Evolutionary conservation across 2,797 vertebrate genomes (phyloP).

Genomic region (Rhadinocentrus ornatus): DNA sequence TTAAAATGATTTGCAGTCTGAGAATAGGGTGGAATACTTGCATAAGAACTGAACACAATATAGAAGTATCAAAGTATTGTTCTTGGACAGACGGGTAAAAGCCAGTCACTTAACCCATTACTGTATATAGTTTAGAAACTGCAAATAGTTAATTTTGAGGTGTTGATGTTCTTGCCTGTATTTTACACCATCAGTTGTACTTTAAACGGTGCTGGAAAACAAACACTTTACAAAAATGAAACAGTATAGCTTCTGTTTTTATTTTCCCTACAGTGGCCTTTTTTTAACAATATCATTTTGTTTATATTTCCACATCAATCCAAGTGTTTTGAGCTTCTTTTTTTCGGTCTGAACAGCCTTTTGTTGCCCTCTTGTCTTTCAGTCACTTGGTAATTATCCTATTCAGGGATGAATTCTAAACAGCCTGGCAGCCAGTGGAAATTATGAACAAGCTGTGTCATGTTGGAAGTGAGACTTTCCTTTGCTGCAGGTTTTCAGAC

Average conservation of each 20-base stretch:
- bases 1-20: neutral
- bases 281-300: slow-evolving; percentile 10
- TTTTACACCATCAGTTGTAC: neutral
- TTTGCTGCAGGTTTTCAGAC: slow-evolving; percentile 24
- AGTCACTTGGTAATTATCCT: slow-evolving; percentile 61
- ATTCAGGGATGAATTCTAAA: slow-evolving; percentile 58
- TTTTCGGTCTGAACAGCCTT: slow-evolving; percentile 36
- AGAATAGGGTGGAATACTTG: neutral
- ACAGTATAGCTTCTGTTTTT: neutral
- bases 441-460: slow-evolving; percentile 49
- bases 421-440: slow-evolving; percentile 51
- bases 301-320: slow-evolving; percentile 24
- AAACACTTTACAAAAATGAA: neutral
- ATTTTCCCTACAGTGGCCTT: neutral
- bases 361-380: slow-evolving; percentile 44
- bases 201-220: slow-evolving; percentile 3
- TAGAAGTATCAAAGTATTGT: neutral
- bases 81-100: neutral
- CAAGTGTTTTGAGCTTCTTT: slow-evolving; percentile 23
- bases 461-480: slow-evolving; percentile 37
- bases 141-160: neutral
- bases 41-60: neutral
- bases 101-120: neutral
- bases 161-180: slow-evolving; percentile 5
- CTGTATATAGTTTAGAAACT: slow-evolving; percentile 1